Base-by-base conservation (phyloP, 2,113 vertebrate species). In the Bufo gargarizans region DNA sequence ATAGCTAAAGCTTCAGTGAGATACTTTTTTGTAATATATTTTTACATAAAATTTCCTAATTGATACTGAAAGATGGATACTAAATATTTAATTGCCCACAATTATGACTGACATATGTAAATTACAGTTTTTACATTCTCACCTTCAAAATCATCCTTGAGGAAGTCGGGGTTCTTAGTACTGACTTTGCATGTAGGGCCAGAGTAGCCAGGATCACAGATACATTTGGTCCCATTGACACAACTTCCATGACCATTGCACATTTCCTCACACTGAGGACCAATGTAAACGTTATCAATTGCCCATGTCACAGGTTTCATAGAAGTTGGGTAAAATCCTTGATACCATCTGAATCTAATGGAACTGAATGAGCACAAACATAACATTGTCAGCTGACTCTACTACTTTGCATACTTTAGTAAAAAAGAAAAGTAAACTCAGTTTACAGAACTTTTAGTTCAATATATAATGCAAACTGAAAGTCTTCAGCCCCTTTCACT, bases 121-220 rank as follows among this genome's bases (percentile, higher is more conserved):
- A 9, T 4, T 33, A 12, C 22, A 22, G 10, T 43, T 71, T 14
- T 71, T 7, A 77, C n/a, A 58, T 58, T 58, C 77, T 81, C 95
- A 99, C 98, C 98, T 97, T 99, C 98, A 92, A 99, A 99, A 92
- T 99, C 98, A 89, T 99, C 97, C 90, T 99, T 99, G 17, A 99
- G 96, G 92, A 99, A 99, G 90, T 99, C 97, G 5, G 96, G 93
- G 90, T 99, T 98, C 91, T 97, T 97, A 82, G 95, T 95, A 80
- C 96, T 96, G 71, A 96, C 94, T 89, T 94, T 98, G 91, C 98
- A 99, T 90, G 97, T 97, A 0, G 95, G 93, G 16, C 97, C 98
- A 3, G 98, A 97, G 92, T 96, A 98, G 0, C 97, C 95, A 0
- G 95, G 94, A 89, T 99, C 98, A 87, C 98, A 99, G 86, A 95